These are phyloP conservation scores for Nothoprocta pentlandii DNA, from an alignment of 2,113 vertebrate species.

Conservation along the genomic window DNA sequence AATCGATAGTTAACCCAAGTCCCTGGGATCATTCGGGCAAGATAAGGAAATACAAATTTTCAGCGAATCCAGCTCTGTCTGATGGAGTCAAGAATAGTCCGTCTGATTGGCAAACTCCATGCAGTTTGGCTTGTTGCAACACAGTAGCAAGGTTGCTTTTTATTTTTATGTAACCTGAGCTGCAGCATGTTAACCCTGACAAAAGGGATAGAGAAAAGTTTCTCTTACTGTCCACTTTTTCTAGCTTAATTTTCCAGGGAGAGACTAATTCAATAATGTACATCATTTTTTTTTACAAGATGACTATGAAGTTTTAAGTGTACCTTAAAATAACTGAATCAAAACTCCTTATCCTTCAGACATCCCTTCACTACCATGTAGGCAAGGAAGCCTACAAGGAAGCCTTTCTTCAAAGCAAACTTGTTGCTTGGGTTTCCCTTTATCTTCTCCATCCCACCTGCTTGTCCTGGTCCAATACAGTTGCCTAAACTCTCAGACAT, in stretches of 20 bases:
- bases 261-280: rapidly evolving
- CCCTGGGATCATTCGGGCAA: neutral
- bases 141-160: constrained; percentile 44
- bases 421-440: neutral
- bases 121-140: constrained; percentile 25
- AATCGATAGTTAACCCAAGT: neutral
- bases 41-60: constrained; percentile 21
- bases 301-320: neutral
- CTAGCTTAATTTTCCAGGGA: neutral
- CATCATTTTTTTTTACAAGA: neutral
- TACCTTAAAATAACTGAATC: neutral
- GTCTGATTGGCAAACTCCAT: constrained; percentile 36
- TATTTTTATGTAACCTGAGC: constrained; percentile 26
- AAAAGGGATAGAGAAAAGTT: neutral
- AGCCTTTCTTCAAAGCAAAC: neutral
- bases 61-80: neutral
- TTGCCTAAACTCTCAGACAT: neutral
- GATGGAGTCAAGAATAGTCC: neutral
- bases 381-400: neutral
- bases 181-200: neutral
- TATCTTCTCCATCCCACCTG: neutral
- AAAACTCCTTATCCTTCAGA: neutral
- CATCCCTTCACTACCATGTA: neutral
- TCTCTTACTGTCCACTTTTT: neutral
- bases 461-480: neutral